Conservation (phyloP, 2,797 vertebrate genomes). For the Naso thynnoides region DNA sequence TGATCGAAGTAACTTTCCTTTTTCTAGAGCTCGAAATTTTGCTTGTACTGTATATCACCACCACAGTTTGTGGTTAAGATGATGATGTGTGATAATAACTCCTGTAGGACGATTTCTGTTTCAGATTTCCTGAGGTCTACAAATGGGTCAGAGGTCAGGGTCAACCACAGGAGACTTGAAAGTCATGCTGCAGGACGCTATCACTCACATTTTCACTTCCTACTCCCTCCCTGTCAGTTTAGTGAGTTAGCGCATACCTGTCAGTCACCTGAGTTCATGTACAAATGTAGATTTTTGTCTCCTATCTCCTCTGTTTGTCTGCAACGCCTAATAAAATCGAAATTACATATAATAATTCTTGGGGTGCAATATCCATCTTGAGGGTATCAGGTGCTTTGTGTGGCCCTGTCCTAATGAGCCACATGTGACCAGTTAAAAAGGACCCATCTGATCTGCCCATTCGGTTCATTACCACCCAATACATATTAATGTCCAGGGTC, state of each 20-base stretch:
- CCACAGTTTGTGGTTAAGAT: not conserved
- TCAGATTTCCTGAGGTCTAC: slow-evolving; percentile 4
- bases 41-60: not conserved
- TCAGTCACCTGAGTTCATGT: slow-evolving; percentile 19
- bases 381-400: slow-evolving; percentile 79
- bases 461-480: slow-evolving; percentile 84
- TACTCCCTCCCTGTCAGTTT: not conserved
- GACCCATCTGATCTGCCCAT: slow-evolving; percentile 82
- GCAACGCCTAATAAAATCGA: slow-evolving; percentile 31
- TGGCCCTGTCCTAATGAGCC: slow-evolving; percentile 80
- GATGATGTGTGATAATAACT: slow-evolving; percentile 15
- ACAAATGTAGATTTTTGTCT: slow-evolving; percentile 25
- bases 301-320: slow-evolving; percentile 1
- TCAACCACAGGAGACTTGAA: slow-evolving; percentile 14
- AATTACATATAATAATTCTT: slow-evolving; percentile 63
- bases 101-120: not conserved
- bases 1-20: not conserved
- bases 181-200: slow-evolving; percentile 1
- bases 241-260: slow-evolving; percentile 6
- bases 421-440: slow-evolving; percentile 84
- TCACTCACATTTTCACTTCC: slow-evolving; percentile 1
- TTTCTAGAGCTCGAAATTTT: not conserved
- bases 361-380: slow-evolving; percentile 63
- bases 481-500: slow-evolving; percentile 85
- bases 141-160: slow-evolving; percentile 29